Evolutionary conservation across 37 sponge, comb jelly and placozoan species (phyloP), one percentile per base, ranked within the genome.

Genomic region (Oopsacas minuta): DNA sequence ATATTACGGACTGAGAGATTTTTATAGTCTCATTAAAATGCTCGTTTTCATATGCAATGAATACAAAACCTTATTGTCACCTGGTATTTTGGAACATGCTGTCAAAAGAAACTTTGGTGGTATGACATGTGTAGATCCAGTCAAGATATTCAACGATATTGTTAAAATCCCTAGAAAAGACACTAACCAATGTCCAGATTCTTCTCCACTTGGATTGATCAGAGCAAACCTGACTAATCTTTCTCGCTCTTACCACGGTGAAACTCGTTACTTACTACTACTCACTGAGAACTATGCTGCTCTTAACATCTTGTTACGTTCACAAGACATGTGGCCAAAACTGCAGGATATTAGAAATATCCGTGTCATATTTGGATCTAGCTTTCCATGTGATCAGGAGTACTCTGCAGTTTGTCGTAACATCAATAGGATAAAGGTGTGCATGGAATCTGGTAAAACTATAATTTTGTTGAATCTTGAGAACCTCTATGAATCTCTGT

Each of bases 261-360:
- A 93, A 81, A 96, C 89, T 39, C 96, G 96, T 30, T 96, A 96
- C 46, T 84, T 96, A 36, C 84, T 96, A 75, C 87, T 96, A 37
- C 83, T 96, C 38, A 93, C 96, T 52, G 92, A 93, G 52, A 96
- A 93, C 83, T 88, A 96, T 83, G 92, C 96, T 38, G 94, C 96
- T 20, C 85, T 96, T 35, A 86, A 91, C 46, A 93, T 93, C 81
- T 42, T 97, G 5, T 81, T 90, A 5, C 87, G 91, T 15, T 89
- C 81, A 23, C 81, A 37, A 53, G 61, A 86, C n/a, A 38, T 90
- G 0, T 39, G 37, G 37, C 49, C 82, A 81, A 39, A 53, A 38
- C n/a, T 36, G 85, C 34, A 38, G 25, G n/a, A 39, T 30, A 75
- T 75, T 0, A 52, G 85, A 32, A 28, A 25, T 36, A 36, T 46